These are phyloP conservation scores for Escarpia spicata DNA, from an alignment of 2,888 invertebrate genomes.

Conservation along the genomic window DNA sequence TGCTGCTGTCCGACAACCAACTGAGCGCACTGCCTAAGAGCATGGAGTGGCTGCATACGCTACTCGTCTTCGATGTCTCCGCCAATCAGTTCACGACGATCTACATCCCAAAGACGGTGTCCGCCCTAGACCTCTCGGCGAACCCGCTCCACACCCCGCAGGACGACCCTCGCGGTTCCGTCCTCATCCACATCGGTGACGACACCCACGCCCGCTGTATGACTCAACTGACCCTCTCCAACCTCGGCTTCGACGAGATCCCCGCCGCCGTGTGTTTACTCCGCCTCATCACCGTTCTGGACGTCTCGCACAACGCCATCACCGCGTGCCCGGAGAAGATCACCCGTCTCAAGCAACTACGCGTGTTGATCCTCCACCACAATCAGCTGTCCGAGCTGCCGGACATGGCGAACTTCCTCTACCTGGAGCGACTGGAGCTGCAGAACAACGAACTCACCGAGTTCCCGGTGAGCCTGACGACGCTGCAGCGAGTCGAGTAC, in stretches of 20 bases:
- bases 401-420: neutral
- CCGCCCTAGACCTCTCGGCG: conserved; percentile 46
- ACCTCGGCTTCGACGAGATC: conserved; percentile 23
- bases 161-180: conserved; percentile 39
- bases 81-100: conserved; percentile 55
- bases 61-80: conserved; percentile 52
- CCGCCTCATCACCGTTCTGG: conserved; percentile 50
- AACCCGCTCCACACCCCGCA: conserved; percentile 48
- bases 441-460: conserved; percentile 25
- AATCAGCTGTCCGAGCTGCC: conserved; percentile 47
- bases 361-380: conserved; percentile 47
- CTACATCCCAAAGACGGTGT: conserved; percentile 55
- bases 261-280: conserved; percentile 54
- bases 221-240: conserved; percentile 53
- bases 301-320: conserved; percentile 55
- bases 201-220: conserved; percentile 56
- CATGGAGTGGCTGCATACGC: conserved; percentile 51
- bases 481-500: conserved; percentile 46
- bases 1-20: conserved; percentile 53
- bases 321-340: conserved; percentile 46
- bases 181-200: conserved; percentile 56
- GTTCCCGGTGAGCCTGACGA: conserved; percentile 46
- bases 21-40: conserved; percentile 54
- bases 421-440: conserved; percentile 26
- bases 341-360: conserved; percentile 50